Conservation (phyloP, 2,797 vertebrate species). For the Myioborus melanocephalus region DNA sequence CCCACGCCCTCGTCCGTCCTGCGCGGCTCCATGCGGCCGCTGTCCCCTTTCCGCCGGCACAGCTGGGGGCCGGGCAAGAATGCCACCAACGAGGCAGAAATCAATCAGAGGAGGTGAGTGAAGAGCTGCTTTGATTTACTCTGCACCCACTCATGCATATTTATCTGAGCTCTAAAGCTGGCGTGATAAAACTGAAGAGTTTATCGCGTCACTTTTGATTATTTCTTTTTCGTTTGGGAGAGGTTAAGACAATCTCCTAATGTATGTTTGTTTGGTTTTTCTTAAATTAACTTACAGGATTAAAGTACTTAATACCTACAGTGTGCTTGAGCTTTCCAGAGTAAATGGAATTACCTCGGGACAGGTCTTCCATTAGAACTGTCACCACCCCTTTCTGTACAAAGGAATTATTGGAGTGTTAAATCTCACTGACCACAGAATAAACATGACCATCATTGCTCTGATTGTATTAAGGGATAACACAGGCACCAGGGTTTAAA, state of each 20-base stretch:
- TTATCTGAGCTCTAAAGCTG: neutral
- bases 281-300: neutral
- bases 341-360: neutral
- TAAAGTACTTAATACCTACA: neutral
- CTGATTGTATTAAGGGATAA: neutral
- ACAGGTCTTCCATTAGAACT: neutral
- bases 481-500: neutral
- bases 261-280: neutral
- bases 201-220: neutral
- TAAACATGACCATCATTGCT: neutral
- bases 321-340: neutral
- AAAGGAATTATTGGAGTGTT: neutral
- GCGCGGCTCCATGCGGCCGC: slow-evolving; percentile 79
- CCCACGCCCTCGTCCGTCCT: slow-evolving; percentile 75
- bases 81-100: slow-evolving; percentile 80
- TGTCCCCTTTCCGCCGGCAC: slow-evolving; percentile 92
- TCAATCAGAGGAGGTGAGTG: slow-evolving; percentile 91
- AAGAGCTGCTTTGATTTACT: neutral
- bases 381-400: neutral
- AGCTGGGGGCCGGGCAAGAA: slow-evolving; percentile 97
- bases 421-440: neutral
- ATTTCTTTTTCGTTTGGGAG: neutral
- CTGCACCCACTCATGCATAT: neutral
- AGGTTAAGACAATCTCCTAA: neutral
- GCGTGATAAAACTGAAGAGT: neutral